phyloP scores from a whole-genome alignment of 2,113 vertebrate species.

The Rhinolophus sinicus region DNA sequence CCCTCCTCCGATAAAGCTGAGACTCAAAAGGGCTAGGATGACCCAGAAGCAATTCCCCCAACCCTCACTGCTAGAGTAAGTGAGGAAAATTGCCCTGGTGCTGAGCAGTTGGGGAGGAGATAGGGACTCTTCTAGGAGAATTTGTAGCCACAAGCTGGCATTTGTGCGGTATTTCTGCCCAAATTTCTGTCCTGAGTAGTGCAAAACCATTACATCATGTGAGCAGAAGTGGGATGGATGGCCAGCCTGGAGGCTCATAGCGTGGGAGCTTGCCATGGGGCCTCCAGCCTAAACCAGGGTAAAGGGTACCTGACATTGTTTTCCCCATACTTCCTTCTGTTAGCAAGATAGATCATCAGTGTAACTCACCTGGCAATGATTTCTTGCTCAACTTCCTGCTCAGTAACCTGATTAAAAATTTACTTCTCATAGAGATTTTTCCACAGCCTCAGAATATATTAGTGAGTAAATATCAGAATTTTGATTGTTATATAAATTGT shows the following conservation, averaged over 20 bases:
- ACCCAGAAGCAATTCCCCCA: neutral
- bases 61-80: neutral
- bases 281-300: neutral
- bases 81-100: neutral
- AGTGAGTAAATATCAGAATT: neutral
- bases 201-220: neutral
- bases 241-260: neutral
- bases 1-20: neutral
- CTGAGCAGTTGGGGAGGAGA: neutral
- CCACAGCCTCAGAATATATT: neutral
- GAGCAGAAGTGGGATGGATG: neutral
- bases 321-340: neutral
- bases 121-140: neutral
- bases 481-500: neutral
- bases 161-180: neutral
- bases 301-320: neutral
- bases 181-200: neutral
- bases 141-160: neutral
- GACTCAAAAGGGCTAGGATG: neutral
- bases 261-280: neutral
- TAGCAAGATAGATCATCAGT: neutral
- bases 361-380: neutral
- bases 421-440: constrained; percentile 26
- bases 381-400: constrained; percentile 14
- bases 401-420: neutral